phyloP scores from a whole-genome alignment of 2,797 vertebrate species.

The Silurus lanzhouensis region DNA sequence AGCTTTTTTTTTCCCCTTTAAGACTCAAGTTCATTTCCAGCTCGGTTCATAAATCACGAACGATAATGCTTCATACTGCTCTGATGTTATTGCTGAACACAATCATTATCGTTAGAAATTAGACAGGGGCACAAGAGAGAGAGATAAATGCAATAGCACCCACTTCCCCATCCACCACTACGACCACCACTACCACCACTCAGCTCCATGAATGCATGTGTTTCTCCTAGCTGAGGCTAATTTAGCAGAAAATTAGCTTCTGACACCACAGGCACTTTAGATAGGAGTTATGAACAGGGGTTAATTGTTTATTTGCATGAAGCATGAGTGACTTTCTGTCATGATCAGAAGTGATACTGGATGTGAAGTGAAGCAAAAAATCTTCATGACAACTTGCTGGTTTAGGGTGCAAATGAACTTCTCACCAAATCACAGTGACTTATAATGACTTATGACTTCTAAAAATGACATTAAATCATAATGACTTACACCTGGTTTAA shows the following conservation, averaged over 20 bases:
- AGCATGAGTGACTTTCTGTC: background rate
- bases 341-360: background rate
- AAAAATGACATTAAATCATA: no score
- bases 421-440: background rate
- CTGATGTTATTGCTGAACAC: constrained; percentile 33
- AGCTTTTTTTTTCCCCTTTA: constrained; percentile 12
- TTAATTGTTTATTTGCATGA: constrained; percentile 64
- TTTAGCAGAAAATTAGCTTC: constrained; percentile 71
- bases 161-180: background rate
- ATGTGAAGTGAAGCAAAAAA: background rate
- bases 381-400: background rate
- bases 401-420: background rate
- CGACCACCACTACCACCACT: background rate
- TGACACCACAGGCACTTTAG: constrained; percentile 64
- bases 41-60: constrained; percentile 30
- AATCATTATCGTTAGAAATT: constrained; percentile 28
- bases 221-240: constrained; percentile 64
- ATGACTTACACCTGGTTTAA: background rate
- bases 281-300: constrained; percentile 67
- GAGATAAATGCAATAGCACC: constrained; percentile 38
- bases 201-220: constrained; percentile 24
- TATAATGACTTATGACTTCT: no score
- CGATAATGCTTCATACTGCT: constrained; percentile 28
- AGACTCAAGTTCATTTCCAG: background rate
- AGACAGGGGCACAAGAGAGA: constrained; percentile 48